Conservation (phyloP, 1,140 invertebrate genomes). For the Leguminivora glycinivorella region DNA sequence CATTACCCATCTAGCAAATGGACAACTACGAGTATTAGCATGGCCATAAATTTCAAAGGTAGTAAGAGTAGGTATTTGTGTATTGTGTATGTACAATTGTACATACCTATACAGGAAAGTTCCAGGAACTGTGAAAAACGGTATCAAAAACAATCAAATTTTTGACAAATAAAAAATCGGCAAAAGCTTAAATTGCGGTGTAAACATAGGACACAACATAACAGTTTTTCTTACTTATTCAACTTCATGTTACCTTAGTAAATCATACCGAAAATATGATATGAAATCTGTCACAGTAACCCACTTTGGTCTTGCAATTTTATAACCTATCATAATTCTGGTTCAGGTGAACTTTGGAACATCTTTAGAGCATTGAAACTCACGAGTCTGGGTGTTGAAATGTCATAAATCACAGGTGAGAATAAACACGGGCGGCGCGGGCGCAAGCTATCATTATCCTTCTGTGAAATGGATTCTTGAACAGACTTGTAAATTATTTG, state of each 20-base stretch:
- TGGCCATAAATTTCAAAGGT: background rate
- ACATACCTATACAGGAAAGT: too few species aligned
- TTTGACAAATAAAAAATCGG: too few species aligned
- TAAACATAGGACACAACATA: too few species aligned
- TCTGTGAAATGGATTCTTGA: conserved; percentile 41
- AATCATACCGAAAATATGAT: background rate
- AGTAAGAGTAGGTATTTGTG: background rate
- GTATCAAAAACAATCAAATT: too few species aligned
- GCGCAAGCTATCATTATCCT: conserved; percentile 15
- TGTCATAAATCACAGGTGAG: conserved; percentile 25
- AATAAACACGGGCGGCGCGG: conserved; percentile 6
- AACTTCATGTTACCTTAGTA: background rate
- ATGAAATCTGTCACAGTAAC: conserved; percentile 3
- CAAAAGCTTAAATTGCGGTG: too few species aligned
- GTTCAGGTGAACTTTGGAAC: conserved; percentile 10
- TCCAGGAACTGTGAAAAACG: too few species aligned
- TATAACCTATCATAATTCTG: conserved; percentile 6
- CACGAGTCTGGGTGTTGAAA: conserved; percentile 23
- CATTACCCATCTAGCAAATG: background rate
- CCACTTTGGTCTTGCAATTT: conserved; percentile 13
- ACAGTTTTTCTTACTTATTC: too few species aligned
- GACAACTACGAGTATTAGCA: background rate
- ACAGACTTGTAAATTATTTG: conserved; percentile 41
- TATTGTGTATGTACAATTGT: too few species aligned
- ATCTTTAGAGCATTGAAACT: background rate